Evolutionary conservation across 2,113 vertebrate genomes (phyloP), one percentile per base, ranked within the genome.

Genomic region (Pimephales promelas): DNA sequence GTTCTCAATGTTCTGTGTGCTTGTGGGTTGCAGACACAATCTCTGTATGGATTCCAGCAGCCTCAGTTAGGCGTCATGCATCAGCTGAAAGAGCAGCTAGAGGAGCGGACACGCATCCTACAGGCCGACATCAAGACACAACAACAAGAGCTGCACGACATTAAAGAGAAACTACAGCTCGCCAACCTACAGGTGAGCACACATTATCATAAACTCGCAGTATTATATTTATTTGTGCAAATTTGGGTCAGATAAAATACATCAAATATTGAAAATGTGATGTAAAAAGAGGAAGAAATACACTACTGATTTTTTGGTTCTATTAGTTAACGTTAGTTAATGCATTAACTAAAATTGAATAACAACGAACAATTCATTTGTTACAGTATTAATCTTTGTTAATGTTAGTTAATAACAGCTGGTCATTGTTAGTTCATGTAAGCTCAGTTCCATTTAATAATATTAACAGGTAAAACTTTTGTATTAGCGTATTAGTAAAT

Each of bases 11-110:
- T 76, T 40, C 3, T 70, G 3, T 68, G 64, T 78, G 13, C 77
- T 49, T 70, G 40, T 78, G 49, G 36, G 57, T 24, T 70, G 14
- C 49, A 77, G 76, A 54, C 78, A n/a, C 82, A 87, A 75, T 45
- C 84, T 10, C 59, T 85, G 80, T 89, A 87, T 64, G 52, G 77
- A 77, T 83, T 86, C 79, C 87, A 86, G 0, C 86, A 95, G 94
- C 95, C 96, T 1, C 85, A 96, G 83, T 83, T 95, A 77, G 93
- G 95, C 4, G 94, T 96, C 80, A 95, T 97, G 94, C 94, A 95
- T 85, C 95, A 96, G 87, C 94, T 97, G 79, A 97, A 94, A 78
- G 92, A 96, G 84, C 95, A 98, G 88, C 93, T 98, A 91, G 95
- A 96, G 84, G 94, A 97, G 77, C 92, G 95, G 84, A 97, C 93